Evolutionary conservation across 2,113 vertebrate genomes (phyloP), one percentile per base, ranked within the genome.

Genomic region (Campylomormyrus numenius): DNA sequence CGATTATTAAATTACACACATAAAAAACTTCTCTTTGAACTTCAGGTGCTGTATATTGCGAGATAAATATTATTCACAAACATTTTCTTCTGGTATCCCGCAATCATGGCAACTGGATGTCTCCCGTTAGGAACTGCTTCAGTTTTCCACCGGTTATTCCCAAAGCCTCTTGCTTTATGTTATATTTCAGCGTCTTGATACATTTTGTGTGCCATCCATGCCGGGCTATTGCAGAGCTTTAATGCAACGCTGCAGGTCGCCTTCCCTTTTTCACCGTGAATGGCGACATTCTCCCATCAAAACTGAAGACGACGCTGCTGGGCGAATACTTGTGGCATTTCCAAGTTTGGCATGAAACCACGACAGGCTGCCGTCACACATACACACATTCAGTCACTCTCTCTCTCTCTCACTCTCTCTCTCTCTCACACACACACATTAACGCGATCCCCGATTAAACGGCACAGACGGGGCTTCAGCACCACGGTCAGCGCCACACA

Each of bases 401-500:
- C 19, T 46, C 48, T 21, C 84, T 49, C 45, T 62, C 56, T 58
- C 3, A 3, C 39, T 42, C 39, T 42, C 39, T 39, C 39, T 39
- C 39, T 39, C 39, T 39, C 39, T 31, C n/a, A 35, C 74, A 42
- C 74, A 80, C 74, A 19, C 35, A 39, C 74, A 77, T 66, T 27
- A 66, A 66, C 62, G n/a, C 62, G n/a, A 66, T 66, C 62, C 62
- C n/a, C 62, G 3, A 3, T 11, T 11, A 66, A 66, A 66, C n/a
- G 27, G n/a, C n/a, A 70, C 62, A 31, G n/a, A 70, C 74, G 17
- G 87, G 27, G 88, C 27, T 92, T 92, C 92, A 94, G 93, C 87
- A 94, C 93, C 94, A 58, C 87, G 92, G 93, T 89, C 92, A 94
- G 94, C 91, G 90, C 90, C 91, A 39, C 58, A 49, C 83, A 66